A percentile compares a stretch with the other conserved stretches of the same genome.
Evolutionary conservation across 2,888 invertebrate species (phyloP).

Genomic region (Microctonus hyperodae): DNA sequence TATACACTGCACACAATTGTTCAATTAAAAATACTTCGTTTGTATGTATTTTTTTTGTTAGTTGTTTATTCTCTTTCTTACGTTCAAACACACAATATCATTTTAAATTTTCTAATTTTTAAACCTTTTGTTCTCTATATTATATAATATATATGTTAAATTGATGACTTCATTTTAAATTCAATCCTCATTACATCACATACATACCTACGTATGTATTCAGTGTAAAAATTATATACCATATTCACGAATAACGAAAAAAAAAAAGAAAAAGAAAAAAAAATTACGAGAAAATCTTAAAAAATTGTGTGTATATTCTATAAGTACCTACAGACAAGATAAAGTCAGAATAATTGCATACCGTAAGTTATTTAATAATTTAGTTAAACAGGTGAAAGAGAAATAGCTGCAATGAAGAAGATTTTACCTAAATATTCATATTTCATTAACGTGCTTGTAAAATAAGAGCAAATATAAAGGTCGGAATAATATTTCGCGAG

Average conservation of each 20-base stretch:
- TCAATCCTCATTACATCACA: background rate
- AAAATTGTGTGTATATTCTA: constrained; percentile 36
- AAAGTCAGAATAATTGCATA: constrained; percentile 41
- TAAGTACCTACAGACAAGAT: constrained; percentile 45
- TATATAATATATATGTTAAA: background rate
- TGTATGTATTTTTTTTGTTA: constrained; percentile 42
- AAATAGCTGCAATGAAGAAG: background rate
- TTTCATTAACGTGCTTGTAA: background rate
- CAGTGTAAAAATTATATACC: background rate
- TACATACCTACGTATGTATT: background rate
- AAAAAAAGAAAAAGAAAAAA: background rate
- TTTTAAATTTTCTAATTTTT: background rate
- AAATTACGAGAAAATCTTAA: background rate
- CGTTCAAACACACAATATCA: background rate
- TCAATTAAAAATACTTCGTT: constrained; percentile 44
- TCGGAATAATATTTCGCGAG: background rate
- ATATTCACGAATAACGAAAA: background rate
- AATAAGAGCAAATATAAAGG: background rate
- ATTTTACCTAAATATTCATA: background rate
- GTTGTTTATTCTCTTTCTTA: constrained; percentile 1
- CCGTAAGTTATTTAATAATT: background rate
- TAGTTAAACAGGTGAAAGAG: background rate
- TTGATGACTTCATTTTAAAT: constrained; percentile 1
- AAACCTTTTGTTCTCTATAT: background rate
- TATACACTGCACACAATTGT: constrained; percentile 36